These are phyloP conservation scores for Acropora tenuis DNA, from an alignment of 64 coral and sea anemone species.

Conservation along the genomic window DNA sequence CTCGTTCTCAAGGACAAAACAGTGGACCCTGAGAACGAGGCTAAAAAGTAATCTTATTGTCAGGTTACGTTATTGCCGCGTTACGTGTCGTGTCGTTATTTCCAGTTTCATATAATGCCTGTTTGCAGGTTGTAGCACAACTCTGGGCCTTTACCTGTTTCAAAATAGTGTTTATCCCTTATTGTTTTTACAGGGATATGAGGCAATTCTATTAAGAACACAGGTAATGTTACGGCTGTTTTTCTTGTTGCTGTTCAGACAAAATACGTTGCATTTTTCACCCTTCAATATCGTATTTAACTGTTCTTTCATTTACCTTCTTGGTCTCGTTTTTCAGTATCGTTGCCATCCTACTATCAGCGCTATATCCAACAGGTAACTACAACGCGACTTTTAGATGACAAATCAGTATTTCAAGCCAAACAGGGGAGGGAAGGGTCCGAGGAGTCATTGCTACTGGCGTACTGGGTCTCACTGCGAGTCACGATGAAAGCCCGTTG, in stretches of 20 bases:
- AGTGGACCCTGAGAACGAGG: too few species aligned
- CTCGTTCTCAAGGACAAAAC: too few species aligned
- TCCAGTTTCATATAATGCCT: too few species aligned
- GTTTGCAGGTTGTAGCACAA: neutral
- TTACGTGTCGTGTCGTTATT: too few species aligned
- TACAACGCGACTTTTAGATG: too few species aligned
- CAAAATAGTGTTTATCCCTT: neutral
- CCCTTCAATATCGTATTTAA: neutral
- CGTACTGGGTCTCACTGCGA: too few species aligned
- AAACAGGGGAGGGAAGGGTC: too few species aligned
- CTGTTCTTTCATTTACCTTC: neutral
- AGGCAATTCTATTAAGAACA: slow-evolving; percentile 44
- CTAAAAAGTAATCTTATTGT: too few species aligned
- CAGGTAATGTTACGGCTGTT: slow-evolving; percentile 25
- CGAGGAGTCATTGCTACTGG: too few species aligned
- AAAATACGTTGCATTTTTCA: neutral
- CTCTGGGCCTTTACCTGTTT: neutral
- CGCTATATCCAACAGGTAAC: slow-evolving; percentile 87
- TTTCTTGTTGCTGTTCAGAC: neutral
- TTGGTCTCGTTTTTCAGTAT: slow-evolving; percentile 61
- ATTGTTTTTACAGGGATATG: slow-evolving; percentile 32
- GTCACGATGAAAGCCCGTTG: too few species aligned
- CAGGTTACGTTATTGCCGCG: too few species aligned
- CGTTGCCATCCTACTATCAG: slow-evolving; percentile 97
- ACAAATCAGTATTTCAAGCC: neutral